Percentiles rank a stretch among this genome's conserved stretches.
Evolutionary conservation across 2,888 invertebrate genomes (phyloP).

Genomic region (Drosophila flavopinicola): DNA sequence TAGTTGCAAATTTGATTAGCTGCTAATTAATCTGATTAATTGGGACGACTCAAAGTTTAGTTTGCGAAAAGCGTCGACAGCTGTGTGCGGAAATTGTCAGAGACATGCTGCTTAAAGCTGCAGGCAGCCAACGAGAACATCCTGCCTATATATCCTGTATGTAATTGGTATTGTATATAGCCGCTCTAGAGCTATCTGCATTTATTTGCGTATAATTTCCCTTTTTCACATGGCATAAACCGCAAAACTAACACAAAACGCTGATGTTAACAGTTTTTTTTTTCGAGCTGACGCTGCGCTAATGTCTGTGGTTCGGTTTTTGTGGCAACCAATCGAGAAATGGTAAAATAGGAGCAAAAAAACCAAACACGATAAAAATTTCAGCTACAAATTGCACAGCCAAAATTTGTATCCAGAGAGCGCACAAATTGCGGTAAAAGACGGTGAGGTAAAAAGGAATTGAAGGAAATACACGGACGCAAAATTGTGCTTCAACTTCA

Average conservation of each 20-base stretch:
- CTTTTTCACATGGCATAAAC: constrained; percentile 14
- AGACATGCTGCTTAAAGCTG: constrained; percentile 37
- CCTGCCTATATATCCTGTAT: constrained; percentile 20
- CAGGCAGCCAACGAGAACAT: constrained; percentile 5
- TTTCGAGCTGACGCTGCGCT: constrained; percentile 39
- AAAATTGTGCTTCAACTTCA: constrained; percentile 52
- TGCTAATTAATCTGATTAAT: constrained; percentile 75
- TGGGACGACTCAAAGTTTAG: constrained; percentile 58
- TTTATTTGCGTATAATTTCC: constrained; percentile 36
- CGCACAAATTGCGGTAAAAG: constrained; percentile 49
- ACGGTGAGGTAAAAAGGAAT: constrained; percentile 11
- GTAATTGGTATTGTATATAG: constrained; percentile 37
- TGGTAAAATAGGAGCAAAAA: constrained; percentile 1
- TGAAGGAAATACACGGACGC: constrained; percentile 13
- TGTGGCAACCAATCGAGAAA: constrained; percentile 19
- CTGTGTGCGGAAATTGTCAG: constrained; percentile 59
- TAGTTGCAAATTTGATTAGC: constrained; percentile 75
- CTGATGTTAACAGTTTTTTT: constrained; percentile 37
- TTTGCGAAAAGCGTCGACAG: constrained; percentile 63
- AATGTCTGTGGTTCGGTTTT: constrained; percentile 41
- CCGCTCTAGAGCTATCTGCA: constrained; percentile 1
- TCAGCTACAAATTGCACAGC: constrained; percentile 45
- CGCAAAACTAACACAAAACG: constrained; percentile 31
- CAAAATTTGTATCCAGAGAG: constrained; percentile 40
- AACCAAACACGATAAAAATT: constrained; percentile 4